Evolutionary conservation across 2,888 invertebrate species (phyloP).

Genomic region (Hofmannophila pseudospretella): DNA sequence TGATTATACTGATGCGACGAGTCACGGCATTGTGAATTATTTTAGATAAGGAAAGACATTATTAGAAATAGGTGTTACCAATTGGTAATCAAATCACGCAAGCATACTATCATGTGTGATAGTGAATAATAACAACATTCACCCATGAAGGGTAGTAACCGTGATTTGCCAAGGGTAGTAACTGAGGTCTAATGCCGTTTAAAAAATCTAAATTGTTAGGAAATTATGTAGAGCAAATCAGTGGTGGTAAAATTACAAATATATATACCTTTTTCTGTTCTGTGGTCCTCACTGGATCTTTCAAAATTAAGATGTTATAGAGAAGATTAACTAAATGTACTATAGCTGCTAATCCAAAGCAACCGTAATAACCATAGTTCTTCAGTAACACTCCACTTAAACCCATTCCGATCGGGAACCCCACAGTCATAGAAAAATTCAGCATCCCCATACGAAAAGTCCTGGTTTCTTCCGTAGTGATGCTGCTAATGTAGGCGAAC

Average conservation of each 20-base stretch:
- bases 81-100: too few species aligned
- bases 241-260: neutral
- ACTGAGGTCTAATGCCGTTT: too few species aligned
- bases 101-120: too few species aligned
- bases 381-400: constrained; percentile 85
- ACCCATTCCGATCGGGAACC: constrained; percentile 92
- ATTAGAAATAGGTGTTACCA: too few species aligned
- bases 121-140: too few species aligned
- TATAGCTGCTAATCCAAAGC: constrained; percentile 81
- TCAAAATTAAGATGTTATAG: constrained; percentile 81
- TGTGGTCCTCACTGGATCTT: constrained; percentile 72
- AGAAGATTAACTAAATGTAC: constrained; percentile 82
- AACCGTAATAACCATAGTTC: constrained; percentile 86
- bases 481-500: constrained; percentile 89
- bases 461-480: constrained; percentile 85
- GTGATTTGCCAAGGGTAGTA: too few species aligned
- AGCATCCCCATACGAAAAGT: constrained; percentile 90
- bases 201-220: too few species aligned
- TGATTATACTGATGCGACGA: too few species aligned
- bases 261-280: constrained; percentile 48
- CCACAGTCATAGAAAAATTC: constrained; percentile 90
- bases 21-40: too few species aligned
- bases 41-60: too few species aligned
- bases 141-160: too few species aligned
- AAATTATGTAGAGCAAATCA: too few species aligned